Base-by-base conservation (phyloP, 2,888 invertebrate genomes). In the Clanis bilineata region DNA sequence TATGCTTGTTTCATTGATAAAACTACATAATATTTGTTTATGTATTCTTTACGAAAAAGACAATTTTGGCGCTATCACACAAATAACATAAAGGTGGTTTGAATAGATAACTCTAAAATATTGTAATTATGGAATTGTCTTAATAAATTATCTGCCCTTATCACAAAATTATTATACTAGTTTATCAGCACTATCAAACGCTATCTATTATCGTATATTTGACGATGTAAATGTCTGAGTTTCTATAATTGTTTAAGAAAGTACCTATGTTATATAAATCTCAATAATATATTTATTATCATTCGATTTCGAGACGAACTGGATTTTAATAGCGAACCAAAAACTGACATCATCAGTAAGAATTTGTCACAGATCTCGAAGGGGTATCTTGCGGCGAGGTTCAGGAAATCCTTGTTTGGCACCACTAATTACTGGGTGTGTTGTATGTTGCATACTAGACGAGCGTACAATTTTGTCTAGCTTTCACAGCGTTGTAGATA, bases 391-490 rank as follows among this genome's bases (percentile, higher is more conserved):
- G 18, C 10, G 51, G 32, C 18, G 51, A 18, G 51, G 32, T 51
- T 51, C 32, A 51, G 51, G 51, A 51, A 51, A 51, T 51, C 51
- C 51, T 32, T 51, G 51, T 51, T 32, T 51, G 51, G 51, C 28
- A 18, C 18, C 18, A 51, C 32, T 28, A 32, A 51, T 51, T 51
- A 32, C 51, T 51, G 18, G 51, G 51, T 51, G 51, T 32, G 51
- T 51, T 47, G 18, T 51, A 51, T 51, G 51, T 32, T 32, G 32
- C 12, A 44, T 23, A 44, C 51, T 18, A 32, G 32, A 18, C 51
- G 47, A 23, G 45, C 15, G 25, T 28, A 32, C 28, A 51, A 28
- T 51, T 51, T 51, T 32, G 32, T 51, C 51, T 32, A 18, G 32
- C 51, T 51, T 51, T 51, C 51, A 51, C 32, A 32, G 28, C 28